These are phyloP conservation scores for Sebastes diploproa DNA, from an alignment of 2,797 vertebrate genomes.

Conservation along the genomic window DNA sequence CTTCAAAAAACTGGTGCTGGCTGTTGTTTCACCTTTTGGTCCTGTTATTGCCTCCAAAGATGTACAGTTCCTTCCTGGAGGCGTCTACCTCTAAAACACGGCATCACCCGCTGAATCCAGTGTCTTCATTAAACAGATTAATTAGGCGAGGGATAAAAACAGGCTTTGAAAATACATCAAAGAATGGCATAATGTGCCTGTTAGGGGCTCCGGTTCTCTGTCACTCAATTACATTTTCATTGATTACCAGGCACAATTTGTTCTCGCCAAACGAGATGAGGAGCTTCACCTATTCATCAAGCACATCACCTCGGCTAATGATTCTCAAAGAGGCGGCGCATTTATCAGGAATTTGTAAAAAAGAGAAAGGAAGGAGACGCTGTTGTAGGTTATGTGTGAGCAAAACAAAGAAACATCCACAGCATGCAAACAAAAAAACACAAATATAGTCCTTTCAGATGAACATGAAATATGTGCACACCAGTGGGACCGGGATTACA, in stretches of 20 bases:
- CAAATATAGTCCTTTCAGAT: neutral
- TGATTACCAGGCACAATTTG: slow-evolving; percentile 73
- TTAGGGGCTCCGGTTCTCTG: slow-evolving; percentile 46
- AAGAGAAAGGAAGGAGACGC: neutral
- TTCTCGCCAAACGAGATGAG: slow-evolving; percentile 48
- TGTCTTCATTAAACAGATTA: slow-evolving; percentile 67
- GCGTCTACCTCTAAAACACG: slow-evolving; percentile 27
- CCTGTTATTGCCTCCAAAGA: slow-evolving; percentile 20
- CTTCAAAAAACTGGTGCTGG: slow-evolving; percentile 8
- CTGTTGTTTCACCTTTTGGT: slow-evolving; percentile 23
- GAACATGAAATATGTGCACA: neutral
- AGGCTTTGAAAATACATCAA: slow-evolving; percentile 78
- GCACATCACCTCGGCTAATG: slow-evolving; percentile 26
- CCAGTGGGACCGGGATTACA: neutral
- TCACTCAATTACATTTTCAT: slow-evolving; percentile 74
- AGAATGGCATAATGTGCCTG: slow-evolving; percentile 63
- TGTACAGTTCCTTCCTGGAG: neutral
- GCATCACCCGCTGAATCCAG: slow-evolving; percentile 37
- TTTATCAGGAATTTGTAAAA: slow-evolving; percentile 29
- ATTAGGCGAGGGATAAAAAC: slow-evolving; percentile 59
- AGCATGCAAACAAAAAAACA: neutral
- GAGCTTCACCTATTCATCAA: slow-evolving; percentile 55
- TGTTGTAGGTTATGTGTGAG: neutral
- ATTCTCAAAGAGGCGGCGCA: slow-evolving; percentile 22
- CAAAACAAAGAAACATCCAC: neutral